Conservation (phyloP, 2,888 invertebrate species). For the Epirrhoe tristata region DNA sequence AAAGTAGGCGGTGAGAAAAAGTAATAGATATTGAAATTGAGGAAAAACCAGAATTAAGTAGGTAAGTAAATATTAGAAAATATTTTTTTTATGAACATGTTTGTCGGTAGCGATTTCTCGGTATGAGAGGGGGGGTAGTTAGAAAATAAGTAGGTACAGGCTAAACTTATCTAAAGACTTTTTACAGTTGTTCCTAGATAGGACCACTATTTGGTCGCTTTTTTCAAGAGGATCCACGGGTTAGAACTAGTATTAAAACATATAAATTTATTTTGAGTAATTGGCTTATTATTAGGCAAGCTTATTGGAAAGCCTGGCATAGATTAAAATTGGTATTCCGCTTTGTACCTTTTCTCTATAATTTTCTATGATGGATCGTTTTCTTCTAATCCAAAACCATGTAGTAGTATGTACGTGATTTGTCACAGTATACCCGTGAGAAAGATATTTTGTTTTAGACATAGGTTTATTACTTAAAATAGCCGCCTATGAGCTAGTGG, state of each 20-base stretch:
- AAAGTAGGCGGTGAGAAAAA: too few species aligned
- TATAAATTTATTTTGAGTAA: conserved; percentile 25
- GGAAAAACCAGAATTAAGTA: too few species aligned
- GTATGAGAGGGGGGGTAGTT: too few species aligned
- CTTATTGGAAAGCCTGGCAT: conserved; percentile 25
- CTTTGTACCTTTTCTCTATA: conserved; percentile 15
- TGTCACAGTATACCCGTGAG: neutral
- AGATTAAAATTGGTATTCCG: conserved; percentile 2
- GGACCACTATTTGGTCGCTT: neutral
- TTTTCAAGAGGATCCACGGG: neutral
- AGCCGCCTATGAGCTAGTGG: too few species aligned
- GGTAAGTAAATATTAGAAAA: too few species aligned
- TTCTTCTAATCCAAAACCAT: neutral
- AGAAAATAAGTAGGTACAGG: too few species aligned
- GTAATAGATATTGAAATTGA: too few species aligned
- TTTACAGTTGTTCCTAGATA: too few species aligned
- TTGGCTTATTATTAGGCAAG: conserved; percentile 23
- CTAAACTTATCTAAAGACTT: too few species aligned
- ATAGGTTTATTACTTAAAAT: too few species aligned
- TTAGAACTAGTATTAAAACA: conserved; percentile 1
- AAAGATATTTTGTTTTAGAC: neutral
- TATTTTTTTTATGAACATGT: too few species aligned
- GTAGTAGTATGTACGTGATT: neutral
- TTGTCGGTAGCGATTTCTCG: too few species aligned
- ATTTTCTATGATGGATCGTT: conserved; percentile 19